Percentiles rank a stretch among this genome's conserved stretches.
Evolutionary conservation across 2,888 invertebrate genomes (phyloP).

Genomic region (Orthosia cruda): DNA sequence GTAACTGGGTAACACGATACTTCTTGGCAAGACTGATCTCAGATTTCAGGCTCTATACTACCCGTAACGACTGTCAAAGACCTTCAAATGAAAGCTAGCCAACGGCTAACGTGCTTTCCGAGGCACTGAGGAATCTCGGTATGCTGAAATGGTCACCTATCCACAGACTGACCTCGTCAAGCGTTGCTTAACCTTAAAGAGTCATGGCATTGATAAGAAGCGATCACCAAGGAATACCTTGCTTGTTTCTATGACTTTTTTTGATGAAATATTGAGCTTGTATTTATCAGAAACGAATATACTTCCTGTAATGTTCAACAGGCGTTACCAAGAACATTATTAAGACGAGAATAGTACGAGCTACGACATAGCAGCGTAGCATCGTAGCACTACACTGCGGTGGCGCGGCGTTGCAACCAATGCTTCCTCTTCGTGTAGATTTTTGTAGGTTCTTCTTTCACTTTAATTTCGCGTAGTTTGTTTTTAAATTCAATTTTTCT

Average conservation of each 20-base stretch:
- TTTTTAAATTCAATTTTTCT: not conserved
- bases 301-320: not conserved
- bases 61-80: no score
- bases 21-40: no score
- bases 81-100: no score
- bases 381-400: not conserved
- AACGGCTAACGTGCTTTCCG: no score
- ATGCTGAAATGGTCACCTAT: no score
- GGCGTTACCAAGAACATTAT: not conserved
- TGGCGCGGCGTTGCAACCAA: not conserved
- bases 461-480: not conserved
- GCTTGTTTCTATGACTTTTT: not conserved
- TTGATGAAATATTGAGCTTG: not conserved
- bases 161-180: no score
- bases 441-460: not conserved
- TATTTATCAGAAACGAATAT: not conserved
- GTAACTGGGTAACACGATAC: no score
- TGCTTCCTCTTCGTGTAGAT: not conserved
- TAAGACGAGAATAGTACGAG: not conserved
- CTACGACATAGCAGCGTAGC: slow-evolving; percentile 33
- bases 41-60: no score
- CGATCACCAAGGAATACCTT: not conserved
- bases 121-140: no score
- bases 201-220: not conserved
- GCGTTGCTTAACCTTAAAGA: no score